These are phyloP conservation scores for Diceros bicornis DNA, from an alignment of 2,797 vertebrate species.

Conservation along the genomic window DNA sequence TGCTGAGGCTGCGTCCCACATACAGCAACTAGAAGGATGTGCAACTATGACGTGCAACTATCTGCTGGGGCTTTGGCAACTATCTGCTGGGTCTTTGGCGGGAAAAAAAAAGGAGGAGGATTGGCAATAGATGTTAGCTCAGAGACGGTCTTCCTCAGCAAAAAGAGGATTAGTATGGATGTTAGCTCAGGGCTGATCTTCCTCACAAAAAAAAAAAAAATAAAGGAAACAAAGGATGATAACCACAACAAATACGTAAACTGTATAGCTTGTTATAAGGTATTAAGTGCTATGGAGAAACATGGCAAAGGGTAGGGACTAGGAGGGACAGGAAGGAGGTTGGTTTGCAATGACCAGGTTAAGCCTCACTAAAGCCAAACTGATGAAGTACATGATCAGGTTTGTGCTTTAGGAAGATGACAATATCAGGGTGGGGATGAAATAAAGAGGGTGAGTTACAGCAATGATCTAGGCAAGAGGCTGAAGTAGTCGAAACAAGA, in stretches of 20 bases:
- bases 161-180: too few species aligned
- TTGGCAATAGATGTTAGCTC: too few species aligned
- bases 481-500: background rate
- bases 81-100: too few species aligned
- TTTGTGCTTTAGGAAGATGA: slow-evolving; percentile 8
- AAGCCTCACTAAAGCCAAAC: background rate
- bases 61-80: too few species aligned
- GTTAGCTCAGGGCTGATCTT: too few species aligned
- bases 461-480: background rate
- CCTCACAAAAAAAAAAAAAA: too few species aligned
- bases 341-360: background rate
- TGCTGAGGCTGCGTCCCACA: too few species aligned
- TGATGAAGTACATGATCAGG: background rate
- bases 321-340: background rate
- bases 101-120: too few species aligned
- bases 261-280: background rate
- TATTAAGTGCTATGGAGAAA: background rate
- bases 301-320: background rate
- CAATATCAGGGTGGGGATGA: background rate
- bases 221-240: background rate
- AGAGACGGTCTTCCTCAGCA: too few species aligned
- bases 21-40: too few species aligned
- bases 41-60: too few species aligned
- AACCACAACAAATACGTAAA: background rate
- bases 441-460: background rate